Evolutionary conservation across 2,888 invertebrate species (phyloP).

Genomic region (Nomada lathburiana): DNA sequence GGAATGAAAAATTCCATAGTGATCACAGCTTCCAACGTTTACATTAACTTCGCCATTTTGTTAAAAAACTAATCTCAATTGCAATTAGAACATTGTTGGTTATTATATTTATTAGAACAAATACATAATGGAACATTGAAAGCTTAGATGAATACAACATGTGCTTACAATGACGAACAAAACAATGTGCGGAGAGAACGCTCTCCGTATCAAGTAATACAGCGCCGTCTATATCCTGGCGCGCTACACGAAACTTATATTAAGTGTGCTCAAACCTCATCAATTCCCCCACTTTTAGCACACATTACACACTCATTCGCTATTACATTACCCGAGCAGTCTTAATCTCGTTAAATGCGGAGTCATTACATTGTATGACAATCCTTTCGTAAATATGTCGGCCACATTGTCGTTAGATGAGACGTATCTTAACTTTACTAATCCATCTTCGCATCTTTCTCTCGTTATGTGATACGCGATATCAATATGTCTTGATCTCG

Average conservation of each 20-base stretch:
- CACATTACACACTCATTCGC: not conserved
- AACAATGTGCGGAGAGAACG: too few species aligned
- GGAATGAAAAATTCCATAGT: not conserved
- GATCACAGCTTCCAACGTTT: slow-evolving; percentile 1
- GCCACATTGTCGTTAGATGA: slow-evolving; percentile 1
- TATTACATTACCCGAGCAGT: not conserved
- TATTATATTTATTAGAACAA: too few species aligned
- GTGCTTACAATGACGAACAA: too few species aligned
- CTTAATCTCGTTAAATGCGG: not conserved
- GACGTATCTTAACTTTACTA: not conserved
- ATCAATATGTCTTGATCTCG: not conserved
- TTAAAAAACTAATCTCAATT: too few species aligned
- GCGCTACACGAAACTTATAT: too few species aligned
- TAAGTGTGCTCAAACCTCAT: not conserved
- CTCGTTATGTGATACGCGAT: not conserved
- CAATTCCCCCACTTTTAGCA: slow-evolving; percentile 20
- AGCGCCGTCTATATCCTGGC: too few species aligned
- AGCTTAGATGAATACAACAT: too few species aligned
- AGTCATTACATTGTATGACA: not conserved
- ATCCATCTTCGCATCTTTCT: not conserved
- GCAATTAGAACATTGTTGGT: not conserved
- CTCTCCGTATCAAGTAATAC: too few species aligned
- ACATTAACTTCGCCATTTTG: not conserved
- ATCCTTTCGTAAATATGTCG: not conserved
- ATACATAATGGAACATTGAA: too few species aligned